Conservation (phyloP, 2,888 invertebrate genomes). For the Xestia rhomboidea region DNA sequence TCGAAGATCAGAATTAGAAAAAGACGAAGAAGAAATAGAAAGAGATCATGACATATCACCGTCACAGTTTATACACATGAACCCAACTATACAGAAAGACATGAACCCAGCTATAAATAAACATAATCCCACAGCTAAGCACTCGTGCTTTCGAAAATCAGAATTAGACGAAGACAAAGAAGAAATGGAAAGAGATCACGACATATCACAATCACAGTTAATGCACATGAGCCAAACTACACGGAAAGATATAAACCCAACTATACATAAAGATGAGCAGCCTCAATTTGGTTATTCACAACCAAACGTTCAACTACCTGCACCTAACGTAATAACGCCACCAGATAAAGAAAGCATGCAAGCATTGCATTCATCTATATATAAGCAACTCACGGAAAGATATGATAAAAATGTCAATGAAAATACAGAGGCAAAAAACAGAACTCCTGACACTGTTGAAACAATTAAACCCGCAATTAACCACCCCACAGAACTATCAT, state of each 20-base stretch:
- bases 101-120: too few relatives aligned
- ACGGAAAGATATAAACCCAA: not conserved
- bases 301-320: not conserved
- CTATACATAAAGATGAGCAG: not conserved
- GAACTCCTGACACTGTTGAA: not conserved
- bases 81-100: not conserved
- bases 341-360: not conserved
- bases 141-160: not conserved
- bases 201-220: not conserved
- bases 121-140: not conserved
- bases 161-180: not conserved
- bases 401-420: not conserved
- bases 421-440: not conserved
- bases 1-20: not conserved
- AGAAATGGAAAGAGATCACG: not conserved
- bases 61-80: too few relatives aligned
- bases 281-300: not conserved
- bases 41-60: not conserved
- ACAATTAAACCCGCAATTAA: not conserved
- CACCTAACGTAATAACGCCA: not conserved
- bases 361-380: not conserved
- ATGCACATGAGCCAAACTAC: not conserved
- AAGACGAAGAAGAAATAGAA: not conserved
- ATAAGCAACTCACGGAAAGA: not conserved
- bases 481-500: not conserved